phyloP scores from a whole-genome alignment of 2,797 vertebrate genomes.

The Sebastolobus altivelis region DNA sequence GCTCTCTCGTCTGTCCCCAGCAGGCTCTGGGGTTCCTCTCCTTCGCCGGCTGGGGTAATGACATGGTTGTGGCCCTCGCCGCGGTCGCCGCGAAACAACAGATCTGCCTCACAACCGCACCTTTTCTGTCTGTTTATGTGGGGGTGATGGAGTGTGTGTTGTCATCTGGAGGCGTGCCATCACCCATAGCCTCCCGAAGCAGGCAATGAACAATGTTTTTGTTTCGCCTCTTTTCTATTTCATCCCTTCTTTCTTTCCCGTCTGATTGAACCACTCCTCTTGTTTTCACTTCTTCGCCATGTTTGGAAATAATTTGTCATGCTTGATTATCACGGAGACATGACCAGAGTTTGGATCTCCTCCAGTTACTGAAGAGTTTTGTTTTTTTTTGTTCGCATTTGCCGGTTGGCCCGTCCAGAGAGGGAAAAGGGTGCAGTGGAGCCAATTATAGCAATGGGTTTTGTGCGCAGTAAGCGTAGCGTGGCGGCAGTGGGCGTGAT shows the following conservation, averaged over 20 bases:
- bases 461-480: conserved; percentile 72
- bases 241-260: conserved; percentile 9
- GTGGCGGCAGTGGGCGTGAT: conserved; percentile 68
- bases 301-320: conserved; percentile 63
- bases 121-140: conserved; percentile 56
- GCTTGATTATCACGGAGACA: conserved; percentile 56
- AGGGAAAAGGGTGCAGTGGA: conserved; percentile 73
- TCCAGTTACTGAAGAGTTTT: conserved; percentile 59
- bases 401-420: conserved; percentile 57
- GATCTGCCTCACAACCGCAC: conserved; percentile 46
- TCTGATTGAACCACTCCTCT: conserved; percentile 34
- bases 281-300: conserved; percentile 47
- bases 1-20: conserved; percentile 32
- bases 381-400: conserved; percentile 50
- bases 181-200: conserved; percentile 20
- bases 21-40: conserved; percentile 46
- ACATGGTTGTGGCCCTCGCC: conserved; percentile 61
- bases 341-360: conserved; percentile 48
- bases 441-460: conserved; percentile 79
- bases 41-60: conserved; percentile 61
- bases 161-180: conserved; percentile 56
- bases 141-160: conserved; percentile 43
- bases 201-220: conserved; percentile 30
- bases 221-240: conserved; percentile 33
- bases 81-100: conserved; percentile 58